Conservation (phyloP, 2,797 vertebrate species). For the Lepus oiostolus region DNA sequence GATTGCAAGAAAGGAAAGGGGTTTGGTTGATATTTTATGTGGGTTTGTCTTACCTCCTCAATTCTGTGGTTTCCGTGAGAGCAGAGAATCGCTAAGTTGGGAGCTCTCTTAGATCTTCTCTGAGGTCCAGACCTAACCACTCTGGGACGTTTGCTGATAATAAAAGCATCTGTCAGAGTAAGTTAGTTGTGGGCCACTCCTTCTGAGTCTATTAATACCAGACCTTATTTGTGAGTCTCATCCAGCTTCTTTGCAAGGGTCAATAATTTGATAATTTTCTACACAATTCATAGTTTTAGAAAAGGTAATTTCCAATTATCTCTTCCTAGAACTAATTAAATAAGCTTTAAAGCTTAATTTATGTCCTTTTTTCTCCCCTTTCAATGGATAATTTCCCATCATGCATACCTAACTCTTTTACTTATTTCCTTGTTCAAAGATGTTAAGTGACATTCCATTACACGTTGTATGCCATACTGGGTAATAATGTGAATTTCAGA, state of each 20-base stretch:
- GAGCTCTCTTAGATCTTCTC: neutral
- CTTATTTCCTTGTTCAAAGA: constrained; percentile 14
- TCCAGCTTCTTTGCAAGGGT: constrained; percentile 18
- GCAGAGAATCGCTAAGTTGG: neutral
- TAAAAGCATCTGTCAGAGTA: neutral
- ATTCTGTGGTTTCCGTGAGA: neutral
- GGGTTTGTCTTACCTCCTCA: neutral
- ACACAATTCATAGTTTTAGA: constrained; percentile 5
- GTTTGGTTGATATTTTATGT: neutral
- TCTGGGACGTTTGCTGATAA: constrained; percentile 7
- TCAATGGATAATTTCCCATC: neutral
- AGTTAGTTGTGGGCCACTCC: neutral
- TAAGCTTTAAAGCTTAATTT: neutral
- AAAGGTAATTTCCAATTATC: neutral
- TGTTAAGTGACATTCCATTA: neutral
- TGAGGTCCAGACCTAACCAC: neutral
- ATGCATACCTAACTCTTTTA: neutral
- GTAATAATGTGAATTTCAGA: constrained; percentile 50
- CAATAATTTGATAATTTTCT: neutral
- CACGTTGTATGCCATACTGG: constrained; percentile 25
- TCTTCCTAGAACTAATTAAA: neutral
- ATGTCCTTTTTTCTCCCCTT: neutral
- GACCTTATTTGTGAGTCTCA: neutral
- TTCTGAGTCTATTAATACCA: neutral
- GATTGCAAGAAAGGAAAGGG: neutral